phyloP scores from a whole-genome alignment of 2,113 vertebrate species.

The Melanocharis versteri region DNA sequence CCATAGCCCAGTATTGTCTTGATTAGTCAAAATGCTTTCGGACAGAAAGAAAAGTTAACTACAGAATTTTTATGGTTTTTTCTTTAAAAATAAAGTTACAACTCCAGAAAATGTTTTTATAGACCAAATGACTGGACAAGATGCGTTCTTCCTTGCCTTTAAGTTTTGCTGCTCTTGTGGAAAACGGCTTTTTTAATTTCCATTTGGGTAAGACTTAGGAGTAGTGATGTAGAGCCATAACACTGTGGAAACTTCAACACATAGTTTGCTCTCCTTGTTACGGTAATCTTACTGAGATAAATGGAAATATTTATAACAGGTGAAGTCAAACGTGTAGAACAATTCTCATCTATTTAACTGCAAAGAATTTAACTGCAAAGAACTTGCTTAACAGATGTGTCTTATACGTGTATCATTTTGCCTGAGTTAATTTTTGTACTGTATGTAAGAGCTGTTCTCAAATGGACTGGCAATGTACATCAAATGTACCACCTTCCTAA shows the following conservation, averaged over 20 bases:
- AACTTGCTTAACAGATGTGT: background rate
- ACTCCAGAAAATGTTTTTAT: background rate
- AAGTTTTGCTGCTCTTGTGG: background rate
- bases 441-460: background rate
- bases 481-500: background rate
- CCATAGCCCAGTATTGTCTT: background rate
- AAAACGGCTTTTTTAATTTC: background rate
- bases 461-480: background rate
- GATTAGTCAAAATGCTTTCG: background rate
- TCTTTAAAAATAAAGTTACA: background rate
- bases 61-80: background rate
- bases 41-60: background rate
- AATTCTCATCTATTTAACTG: background rate
- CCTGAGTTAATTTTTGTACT: background rate
- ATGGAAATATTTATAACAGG: background rate
- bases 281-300: background rate
- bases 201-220: background rate
- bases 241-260: background rate
- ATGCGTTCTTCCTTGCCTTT: background rate
- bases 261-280: background rate
- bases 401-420: background rate
- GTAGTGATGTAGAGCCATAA: background rate
- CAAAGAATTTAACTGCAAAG: background rate
- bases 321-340: background rate
- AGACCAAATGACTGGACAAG: background rate